Evolutionary conservation across 2,888 invertebrate genomes (phyloP).

Genomic region (Galeruca laticollis): DNA sequence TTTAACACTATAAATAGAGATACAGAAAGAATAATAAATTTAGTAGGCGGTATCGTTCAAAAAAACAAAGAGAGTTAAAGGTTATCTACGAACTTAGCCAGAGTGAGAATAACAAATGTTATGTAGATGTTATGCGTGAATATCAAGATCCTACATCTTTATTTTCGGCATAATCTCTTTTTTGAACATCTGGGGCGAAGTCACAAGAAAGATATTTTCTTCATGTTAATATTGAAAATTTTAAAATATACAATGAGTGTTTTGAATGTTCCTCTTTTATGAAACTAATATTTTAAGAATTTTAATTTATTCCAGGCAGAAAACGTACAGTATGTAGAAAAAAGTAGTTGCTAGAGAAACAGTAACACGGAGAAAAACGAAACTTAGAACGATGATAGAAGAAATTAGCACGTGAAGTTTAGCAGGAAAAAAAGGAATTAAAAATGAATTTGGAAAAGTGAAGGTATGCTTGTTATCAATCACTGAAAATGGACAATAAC

Average conservation of each 20-base stretch:
- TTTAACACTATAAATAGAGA: conserved; percentile 8
- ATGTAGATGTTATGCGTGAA: conserved; percentile 38
- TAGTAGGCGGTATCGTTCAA: conserved; percentile 23
- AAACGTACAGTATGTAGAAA: no score
- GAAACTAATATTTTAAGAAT: no score
- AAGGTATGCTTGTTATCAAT: no score
- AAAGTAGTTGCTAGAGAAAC: no score
- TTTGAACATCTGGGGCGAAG: background rate
- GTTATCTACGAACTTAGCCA: conserved; percentile 29
- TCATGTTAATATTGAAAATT: background rate
- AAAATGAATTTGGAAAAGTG: no score
- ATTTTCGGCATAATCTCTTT: background rate
- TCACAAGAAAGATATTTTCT: background rate
- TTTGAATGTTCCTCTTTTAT: no score
- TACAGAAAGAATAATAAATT: conserved; percentile 13
- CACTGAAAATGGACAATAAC: no score
- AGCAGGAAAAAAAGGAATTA: no score
- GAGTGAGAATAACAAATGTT: conserved; percentile 48
- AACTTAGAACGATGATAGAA: no score
- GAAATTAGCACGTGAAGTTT: no score
- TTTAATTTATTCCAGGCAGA: no score
- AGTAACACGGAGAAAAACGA: no score
- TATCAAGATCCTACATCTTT: conserved; percentile 6
- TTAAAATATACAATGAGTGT: background rate
- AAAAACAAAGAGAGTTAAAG: conserved; percentile 40